Conservation (phyloP, 2,888 invertebrate species). For the Morpho achilles region DNA sequence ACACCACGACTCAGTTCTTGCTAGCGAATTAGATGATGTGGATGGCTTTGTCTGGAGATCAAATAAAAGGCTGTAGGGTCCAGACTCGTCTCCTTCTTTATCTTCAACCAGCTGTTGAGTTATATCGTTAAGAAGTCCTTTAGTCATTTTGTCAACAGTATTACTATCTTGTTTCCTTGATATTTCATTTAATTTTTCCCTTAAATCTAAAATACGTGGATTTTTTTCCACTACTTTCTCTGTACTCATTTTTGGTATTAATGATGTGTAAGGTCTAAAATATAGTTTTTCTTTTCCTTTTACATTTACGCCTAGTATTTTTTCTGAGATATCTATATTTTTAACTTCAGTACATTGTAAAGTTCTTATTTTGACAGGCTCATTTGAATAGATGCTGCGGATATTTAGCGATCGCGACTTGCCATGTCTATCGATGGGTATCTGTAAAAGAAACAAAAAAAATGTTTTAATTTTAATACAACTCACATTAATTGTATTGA, state of each 20-base stretch:
- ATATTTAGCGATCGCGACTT: conserved; percentile 62
- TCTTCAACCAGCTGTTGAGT: conserved; percentile 67
- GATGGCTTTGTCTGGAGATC: conserved; percentile 66
- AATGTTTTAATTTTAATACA: not conserved
- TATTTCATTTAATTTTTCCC: conserved; percentile 68
- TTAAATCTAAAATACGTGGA: conserved; percentile 67
- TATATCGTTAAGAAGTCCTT: conserved; percentile 64
- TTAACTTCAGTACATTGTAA: conserved; percentile 46
- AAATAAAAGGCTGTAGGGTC: conserved; percentile 81
- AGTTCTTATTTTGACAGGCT: conserved; percentile 51
- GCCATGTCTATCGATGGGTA: conserved; percentile 68
- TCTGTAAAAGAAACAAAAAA: conserved; percentile 52
- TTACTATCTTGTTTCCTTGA: conserved; percentile 64
- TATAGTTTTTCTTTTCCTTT: conserved; percentile 53
- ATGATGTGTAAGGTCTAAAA: conserved; percentile 57
- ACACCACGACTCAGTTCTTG: conserved; percentile 43
- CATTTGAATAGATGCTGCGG: conserved; percentile 54
- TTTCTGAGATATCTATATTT: conserved; percentile 40
- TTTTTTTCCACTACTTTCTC: conserved; percentile 68
- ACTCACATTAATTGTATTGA: not conserved
- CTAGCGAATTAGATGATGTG: conserved; percentile 45
- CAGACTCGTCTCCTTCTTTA: conserved; percentile 72
- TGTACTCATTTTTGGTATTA: conserved; percentile 70
- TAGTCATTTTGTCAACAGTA: conserved; percentile 59
- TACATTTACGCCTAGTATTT: conserved; percentile 38